Evolutionary conservation across 2,797 vertebrate genomes (phyloP), one percentile per base, ranked within the genome.

Genomic region (Adelosebastes latens): DNA sequence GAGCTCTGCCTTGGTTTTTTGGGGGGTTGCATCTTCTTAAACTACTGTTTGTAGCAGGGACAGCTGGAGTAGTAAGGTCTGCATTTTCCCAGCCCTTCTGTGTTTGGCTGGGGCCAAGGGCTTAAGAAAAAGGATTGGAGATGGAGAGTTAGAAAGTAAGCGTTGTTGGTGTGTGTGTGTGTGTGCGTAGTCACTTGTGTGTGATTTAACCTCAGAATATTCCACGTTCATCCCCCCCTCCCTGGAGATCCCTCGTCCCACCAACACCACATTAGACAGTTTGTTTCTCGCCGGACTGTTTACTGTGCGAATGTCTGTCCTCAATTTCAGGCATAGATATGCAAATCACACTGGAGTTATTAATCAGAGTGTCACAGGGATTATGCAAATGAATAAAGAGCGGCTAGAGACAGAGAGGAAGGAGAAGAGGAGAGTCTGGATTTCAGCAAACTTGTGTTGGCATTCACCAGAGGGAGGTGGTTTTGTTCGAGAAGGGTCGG

Each of bases 341-440:
- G 93, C 91, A 95, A 94, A 95, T 94, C 55, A 68, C 78, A 58
- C 70, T 29, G 72, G 80, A 93, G 90, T 95, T 93, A 94, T 93
- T 94, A 94, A 94, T 95, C 91, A 64, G 78, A 83, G 90, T 89
- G 90, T 94, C 92, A 91, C 85, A 88, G 89, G 88, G 94, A 95
- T 95, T 94, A 95, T 94, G 92, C 92, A 94, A 94, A 95, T 93
- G 68, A 84, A 22, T 27, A 82, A 75, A 86, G 77, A 87, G 83
- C 32, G 55, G 58, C 39, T 46, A 90, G 81, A 72, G 70, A 89
- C 34, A 18, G 74, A 61, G 62, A 75, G 72, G 2, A 72, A 74
- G 16, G 42, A 20, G 42, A 8, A 77, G 71, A 72, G 66, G 74
- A 56, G 85, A 87, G 75, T 73, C 39, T 81, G 84, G 85, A 82